Conservation (phyloP, 2,113 vertebrate genomes). For the Phocoena sinus region DNA sequence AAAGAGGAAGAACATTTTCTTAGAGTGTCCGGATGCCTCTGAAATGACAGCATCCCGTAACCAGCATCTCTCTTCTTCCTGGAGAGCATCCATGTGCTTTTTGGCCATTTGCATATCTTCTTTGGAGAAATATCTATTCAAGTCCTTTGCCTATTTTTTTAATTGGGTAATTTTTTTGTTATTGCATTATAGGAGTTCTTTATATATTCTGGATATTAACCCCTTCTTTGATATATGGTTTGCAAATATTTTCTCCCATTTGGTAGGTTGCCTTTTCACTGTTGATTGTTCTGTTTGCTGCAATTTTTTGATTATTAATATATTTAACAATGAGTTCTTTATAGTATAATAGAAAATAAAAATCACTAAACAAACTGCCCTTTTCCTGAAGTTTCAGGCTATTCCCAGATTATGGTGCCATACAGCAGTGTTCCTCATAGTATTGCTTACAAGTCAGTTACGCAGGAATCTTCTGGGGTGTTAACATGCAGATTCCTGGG, state of each 20-base stretch:
- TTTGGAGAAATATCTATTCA: not conserved
- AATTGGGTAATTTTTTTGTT: not conserved
- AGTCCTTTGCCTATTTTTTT: not conserved
- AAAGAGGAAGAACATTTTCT: not conserved
- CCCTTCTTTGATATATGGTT: not conserved
- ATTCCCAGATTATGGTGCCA: not conserved
- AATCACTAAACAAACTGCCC: not conserved
- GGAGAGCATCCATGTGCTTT: not conserved
- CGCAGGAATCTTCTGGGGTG: not conserved
- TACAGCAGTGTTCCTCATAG: not conserved
- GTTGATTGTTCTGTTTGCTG: not conserved
- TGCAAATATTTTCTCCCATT: not conserved
- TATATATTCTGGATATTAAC: not conserved
- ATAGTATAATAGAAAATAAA: not conserved
- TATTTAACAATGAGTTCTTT: not conserved
- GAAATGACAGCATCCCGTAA: not conserved
- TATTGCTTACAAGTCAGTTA: not conserved
- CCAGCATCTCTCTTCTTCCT: not conserved
- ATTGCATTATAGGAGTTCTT: not conserved
- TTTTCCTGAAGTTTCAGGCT: not conserved
- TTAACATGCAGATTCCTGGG: not conserved
- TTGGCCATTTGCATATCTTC: not conserved
- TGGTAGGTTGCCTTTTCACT: not conserved
- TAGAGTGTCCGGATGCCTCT: not conserved
- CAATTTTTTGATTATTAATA: conserved; percentile 1